Conservation (phyloP, 2,797 vertebrate species). For the Tapera naevia region DNA sequence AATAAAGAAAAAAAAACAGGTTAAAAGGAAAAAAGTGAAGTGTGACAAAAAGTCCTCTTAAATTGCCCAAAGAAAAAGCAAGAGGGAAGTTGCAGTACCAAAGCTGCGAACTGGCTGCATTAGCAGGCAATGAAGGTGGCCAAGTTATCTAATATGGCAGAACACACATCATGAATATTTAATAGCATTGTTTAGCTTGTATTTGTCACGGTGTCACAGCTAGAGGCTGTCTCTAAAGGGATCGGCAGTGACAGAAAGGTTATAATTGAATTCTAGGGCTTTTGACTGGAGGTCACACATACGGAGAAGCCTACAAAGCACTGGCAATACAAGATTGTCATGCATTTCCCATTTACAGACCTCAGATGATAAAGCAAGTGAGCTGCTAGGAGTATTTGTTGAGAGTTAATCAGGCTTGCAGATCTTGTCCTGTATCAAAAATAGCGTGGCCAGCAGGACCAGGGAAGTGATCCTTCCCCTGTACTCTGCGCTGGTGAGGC, state of each 20-base stretch:
- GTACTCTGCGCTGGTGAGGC: too few relatives aligned
- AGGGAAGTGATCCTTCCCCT: too few relatives aligned
- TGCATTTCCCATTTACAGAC: neutral
- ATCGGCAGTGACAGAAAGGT: neutral
- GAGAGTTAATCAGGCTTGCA: slow-evolving; percentile 36
- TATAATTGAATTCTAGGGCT: neutral
- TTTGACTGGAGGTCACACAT: neutral
- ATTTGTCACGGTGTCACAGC: neutral
- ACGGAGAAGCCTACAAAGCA: neutral
- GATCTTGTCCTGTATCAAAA: too few relatives aligned
- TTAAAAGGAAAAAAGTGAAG: neutral
- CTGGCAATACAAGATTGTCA: neutral
- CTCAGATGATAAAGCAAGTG: neutral
- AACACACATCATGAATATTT: slow-evolving; percentile 23
- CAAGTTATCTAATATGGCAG: slow-evolving; percentile 1
- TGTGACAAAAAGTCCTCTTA: neutral
- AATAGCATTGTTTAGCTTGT: slow-evolving; percentile 7
- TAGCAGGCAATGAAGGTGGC: neutral
- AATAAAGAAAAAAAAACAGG: neutral
- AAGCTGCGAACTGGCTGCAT: neutral
- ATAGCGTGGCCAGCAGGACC: too few relatives aligned
- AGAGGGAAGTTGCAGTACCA: neutral
- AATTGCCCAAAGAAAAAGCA: neutral
- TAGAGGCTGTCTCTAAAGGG: slow-evolving; percentile 10
- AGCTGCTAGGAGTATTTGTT: neutral